Conservation (phyloP, 2,797 vertebrate genomes). For the Falco rusticolus region DNA sequence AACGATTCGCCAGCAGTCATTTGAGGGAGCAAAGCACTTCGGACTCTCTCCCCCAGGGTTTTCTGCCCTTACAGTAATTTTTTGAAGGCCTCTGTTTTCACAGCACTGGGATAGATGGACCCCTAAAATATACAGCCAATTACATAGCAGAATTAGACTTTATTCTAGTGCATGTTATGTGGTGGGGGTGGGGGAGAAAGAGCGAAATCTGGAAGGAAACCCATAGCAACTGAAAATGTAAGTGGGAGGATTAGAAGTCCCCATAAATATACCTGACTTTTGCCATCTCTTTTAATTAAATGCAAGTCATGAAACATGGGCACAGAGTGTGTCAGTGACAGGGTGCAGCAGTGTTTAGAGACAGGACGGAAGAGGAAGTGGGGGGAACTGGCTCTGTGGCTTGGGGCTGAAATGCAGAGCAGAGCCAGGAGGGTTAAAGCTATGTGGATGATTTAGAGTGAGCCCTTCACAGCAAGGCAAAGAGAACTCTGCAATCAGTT, state of each 20-base stretch:
- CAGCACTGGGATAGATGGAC: not conserved
- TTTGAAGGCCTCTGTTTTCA: constrained; percentile 5
- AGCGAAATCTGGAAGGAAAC: constrained; percentile 21
- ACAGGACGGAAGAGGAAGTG: not conserved
- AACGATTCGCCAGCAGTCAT: not conserved
- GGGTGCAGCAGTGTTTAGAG: not conserved
- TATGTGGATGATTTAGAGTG: not conserved
- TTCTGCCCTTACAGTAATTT: constrained; percentile 5
- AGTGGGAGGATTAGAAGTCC: constrained; percentile 38
- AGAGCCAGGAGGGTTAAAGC: not conserved
- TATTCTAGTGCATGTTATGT: not conserved
- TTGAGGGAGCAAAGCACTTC: not conserved
- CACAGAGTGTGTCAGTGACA: not conserved
- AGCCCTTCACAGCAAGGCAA: not conserved
- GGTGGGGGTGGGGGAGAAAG: not conserved
- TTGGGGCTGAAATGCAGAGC: not conserved
- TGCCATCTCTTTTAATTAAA: constrained; percentile 49
- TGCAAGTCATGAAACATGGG: constrained; percentile 40
- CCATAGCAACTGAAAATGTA: constrained; percentile 39
- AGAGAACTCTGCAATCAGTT: not conserved
- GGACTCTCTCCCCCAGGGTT: not conserved
- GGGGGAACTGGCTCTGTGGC: not conserved
- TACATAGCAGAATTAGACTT: constrained; percentile 13
- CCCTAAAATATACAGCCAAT: constrained; percentile 19
- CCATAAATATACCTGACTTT: constrained; percentile 39